Conservation (phyloP, 1,140 invertebrate species). For the Drosophila ficusphila region DNA sequence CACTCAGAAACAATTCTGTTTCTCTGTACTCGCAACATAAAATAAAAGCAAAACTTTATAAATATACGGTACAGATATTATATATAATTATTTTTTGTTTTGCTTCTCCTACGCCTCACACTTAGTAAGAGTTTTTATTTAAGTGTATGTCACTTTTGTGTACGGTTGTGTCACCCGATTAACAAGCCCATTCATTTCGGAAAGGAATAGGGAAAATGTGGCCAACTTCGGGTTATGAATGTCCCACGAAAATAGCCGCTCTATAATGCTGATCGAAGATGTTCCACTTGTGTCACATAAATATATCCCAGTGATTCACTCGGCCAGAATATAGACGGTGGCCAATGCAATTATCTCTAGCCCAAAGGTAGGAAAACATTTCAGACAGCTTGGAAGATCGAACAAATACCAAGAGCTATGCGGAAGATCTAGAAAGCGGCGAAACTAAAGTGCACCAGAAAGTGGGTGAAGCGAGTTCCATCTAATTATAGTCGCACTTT, state of each 20-base stretch:
- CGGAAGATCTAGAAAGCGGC: slow-evolving; percentile 58
- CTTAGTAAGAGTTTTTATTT: not conserved
- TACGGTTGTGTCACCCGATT: slow-evolving; percentile 50
- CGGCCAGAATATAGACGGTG: not conserved
- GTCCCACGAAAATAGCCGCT: slow-evolving; percentile 32
- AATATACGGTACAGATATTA: no score
- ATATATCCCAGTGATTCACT: slow-evolving; percentile 43
- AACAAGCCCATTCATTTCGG: slow-evolving; percentile 72
- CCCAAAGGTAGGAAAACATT: slow-evolving; percentile 43
- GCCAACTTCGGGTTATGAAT: slow-evolving; percentile 50
- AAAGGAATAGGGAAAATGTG: slow-evolving; percentile 8
- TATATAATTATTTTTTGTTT: not conserved
- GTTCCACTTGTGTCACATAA: slow-evolving; percentile 55
- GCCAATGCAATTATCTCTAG: slow-evolving; percentile 21
- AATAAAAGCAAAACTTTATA: not conserved
- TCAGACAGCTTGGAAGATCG: slow-evolving; percentile 39
- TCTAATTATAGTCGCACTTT: slow-evolving; percentile 59
- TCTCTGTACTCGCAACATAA: no score
- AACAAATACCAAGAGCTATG: slow-evolving; percentile 33
- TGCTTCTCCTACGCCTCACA: not conserved
- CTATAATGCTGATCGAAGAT: slow-evolving; percentile 47
- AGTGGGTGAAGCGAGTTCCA: slow-evolving; percentile 58
- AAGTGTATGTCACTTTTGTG: slow-evolving; percentile 63
- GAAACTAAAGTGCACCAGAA: slow-evolving; percentile 60
- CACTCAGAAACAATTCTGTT: not conserved